Percentiles rank a stretch among this genome's conserved stretches.
These are phyloP conservation scores for Bemisia tabaci DNA, from an alignment of 1,140 invertebrate genomes.

Conservation along the genomic window DNA sequence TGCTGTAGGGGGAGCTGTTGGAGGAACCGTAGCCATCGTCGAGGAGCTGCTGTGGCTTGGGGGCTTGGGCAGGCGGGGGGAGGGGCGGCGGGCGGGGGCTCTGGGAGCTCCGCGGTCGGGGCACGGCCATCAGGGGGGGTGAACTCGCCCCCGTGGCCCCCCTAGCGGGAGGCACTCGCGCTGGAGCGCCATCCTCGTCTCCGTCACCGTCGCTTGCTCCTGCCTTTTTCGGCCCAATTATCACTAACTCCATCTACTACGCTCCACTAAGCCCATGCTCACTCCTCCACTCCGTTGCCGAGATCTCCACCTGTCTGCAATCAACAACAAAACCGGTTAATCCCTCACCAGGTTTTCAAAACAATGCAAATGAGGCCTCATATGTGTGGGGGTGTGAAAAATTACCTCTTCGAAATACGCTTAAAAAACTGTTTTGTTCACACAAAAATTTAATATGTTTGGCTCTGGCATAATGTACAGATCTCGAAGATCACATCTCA, in stretches of 20 bases:
- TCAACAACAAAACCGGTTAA: too few species aligned
- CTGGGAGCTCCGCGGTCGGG: background rate
- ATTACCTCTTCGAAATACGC: too few species aligned
- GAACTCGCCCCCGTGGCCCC: too few species aligned
- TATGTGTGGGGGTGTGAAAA: too few species aligned
- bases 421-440: too few species aligned
- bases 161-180: too few species aligned
- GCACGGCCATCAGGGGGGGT: background rate
- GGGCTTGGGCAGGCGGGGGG: background rate
- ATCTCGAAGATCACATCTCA: too few species aligned
- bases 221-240: background rate
- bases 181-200: background rate
- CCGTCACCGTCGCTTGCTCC: background rate
- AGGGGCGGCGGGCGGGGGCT: background rate
- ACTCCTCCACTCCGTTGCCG: background rate
- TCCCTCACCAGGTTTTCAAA: too few species aligned
- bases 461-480: too few species aligned
- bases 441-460: too few species aligned
- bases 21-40: conserved; percentile 38
- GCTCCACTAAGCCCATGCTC: background rate
- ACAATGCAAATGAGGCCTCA: too few species aligned
- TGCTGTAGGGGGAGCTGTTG: conserved; percentile 36
- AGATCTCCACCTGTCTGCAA: too few species aligned
- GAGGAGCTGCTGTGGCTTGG: conserved; percentile 15
- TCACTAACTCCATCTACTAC: background rate